phyloP scores from a whole-genome alignment of 2,888 invertebrate genomes.

The Philopedon plagiatum region DNA sequence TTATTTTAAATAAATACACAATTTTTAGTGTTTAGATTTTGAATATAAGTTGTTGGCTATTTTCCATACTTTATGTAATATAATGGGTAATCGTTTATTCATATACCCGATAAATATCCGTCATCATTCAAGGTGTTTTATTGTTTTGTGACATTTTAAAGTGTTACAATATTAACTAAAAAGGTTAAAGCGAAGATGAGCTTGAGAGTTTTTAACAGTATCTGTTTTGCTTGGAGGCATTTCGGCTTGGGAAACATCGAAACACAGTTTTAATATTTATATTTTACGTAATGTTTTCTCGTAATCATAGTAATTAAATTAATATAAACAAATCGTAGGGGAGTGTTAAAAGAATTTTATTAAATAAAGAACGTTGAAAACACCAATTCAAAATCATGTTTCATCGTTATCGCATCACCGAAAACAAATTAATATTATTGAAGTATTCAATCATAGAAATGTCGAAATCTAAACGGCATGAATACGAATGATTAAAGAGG shows the following conservation, averaged over 20 bases:
- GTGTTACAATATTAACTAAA: slow-evolving; percentile 43
- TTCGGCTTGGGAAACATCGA: slow-evolving; percentile 31
- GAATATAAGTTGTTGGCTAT: background rate
- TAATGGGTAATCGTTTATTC: slow-evolving; percentile 24
- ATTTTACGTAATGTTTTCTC: slow-evolving; percentile 28
- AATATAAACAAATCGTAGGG: slow-evolving; percentile 22
- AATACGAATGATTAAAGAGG: background rate
- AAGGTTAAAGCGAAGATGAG: slow-evolving; percentile 43
- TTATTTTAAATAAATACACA: no score
- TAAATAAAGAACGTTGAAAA: background rate
- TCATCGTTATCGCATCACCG: slow-evolving; percentile 7
- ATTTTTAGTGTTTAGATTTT: background rate
- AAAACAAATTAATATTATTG: slow-evolving; percentile 17
- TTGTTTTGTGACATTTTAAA: slow-evolving; percentile 46
- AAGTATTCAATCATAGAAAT: slow-evolving; percentile 12
- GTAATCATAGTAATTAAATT: slow-evolving; percentile 35
- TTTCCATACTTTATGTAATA: slow-evolving; percentile 11
- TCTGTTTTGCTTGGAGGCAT: slow-evolving; percentile 24
- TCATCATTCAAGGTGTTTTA: slow-evolving; percentile 38
- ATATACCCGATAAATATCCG: slow-evolving; percentile 1
- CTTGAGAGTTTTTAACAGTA: slow-evolving; percentile 37
- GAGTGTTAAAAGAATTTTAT: slow-evolving; percentile 28
- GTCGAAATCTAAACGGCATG: background rate
- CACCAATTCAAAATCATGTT: slow-evolving; percentile 6
- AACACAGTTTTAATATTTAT: slow-evolving; percentile 38